Conservation (phyloP, 2,797 vertebrate genomes). For the Chaetodon trifasciatus region DNA sequence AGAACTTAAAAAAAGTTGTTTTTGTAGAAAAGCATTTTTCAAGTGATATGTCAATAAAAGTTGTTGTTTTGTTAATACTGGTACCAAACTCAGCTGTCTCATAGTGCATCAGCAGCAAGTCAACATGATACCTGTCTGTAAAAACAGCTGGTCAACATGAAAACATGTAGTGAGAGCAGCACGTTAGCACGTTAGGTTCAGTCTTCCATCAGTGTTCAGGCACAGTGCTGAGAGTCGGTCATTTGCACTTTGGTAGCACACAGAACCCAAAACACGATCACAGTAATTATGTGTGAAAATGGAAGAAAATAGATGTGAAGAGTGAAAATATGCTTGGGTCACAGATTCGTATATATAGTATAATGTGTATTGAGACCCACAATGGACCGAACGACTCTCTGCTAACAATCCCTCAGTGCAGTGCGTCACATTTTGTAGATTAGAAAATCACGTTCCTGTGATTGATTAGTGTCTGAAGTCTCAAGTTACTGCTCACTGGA, state of each 20-base stretch:
- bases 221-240: neutral
- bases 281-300: neutral
- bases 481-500: neutral
- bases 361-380: neutral
- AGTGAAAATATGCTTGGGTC: neutral
- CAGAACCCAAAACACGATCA: no score
- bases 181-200: neutral
- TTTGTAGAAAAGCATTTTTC: neutral
- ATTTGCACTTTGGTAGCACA: no score
- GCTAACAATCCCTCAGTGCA: neutral
- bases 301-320: neutral
- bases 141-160: neutral
- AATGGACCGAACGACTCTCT: neutral
- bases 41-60: neutral
- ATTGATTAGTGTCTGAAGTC: neutral
- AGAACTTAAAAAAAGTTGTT: neutral
- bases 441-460: neutral
- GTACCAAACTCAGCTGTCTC: no score
- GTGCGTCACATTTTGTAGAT: neutral
- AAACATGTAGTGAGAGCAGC: neutral
- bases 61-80: neutral
- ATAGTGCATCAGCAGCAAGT: neutral
- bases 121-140: neutral
- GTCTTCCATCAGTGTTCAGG: neutral
- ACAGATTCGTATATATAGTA: neutral